Base-by-base conservation (phyloP, 2,113 vertebrate species). In the Lynx canadensis region DNA sequence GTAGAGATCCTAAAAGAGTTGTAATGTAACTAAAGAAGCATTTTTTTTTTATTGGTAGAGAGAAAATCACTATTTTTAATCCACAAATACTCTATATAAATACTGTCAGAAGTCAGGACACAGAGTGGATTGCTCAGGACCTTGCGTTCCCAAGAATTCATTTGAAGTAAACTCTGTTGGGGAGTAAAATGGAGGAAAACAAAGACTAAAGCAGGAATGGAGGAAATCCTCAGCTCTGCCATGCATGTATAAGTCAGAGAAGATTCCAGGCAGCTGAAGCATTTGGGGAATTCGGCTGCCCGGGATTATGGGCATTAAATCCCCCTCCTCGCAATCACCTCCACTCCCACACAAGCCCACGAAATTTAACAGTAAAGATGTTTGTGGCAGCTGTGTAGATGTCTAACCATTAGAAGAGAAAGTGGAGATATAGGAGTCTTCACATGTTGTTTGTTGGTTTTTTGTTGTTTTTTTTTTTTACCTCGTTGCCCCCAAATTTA, bases 281-380 rank as follows among this genome's bases (percentile, higher is more conserved):
- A 92, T 94, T 65, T 89, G 92, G 55, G 57, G 78, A 97, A 97
- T 97, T 96, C 60, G 82, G 21, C 85, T 79, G 93, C 84, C 52
- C 55, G 27, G 66, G 63, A 41, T 97, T 82, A 91, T 41, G 25
- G 45, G 65, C 31, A 89, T 94, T 95, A 95, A 94, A 76, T 19
- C 2, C 38, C 15, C 18, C 25, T 76, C 27, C 38, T 29, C 38
- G 82, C 38, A 80, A 45, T 79, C 19, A 68, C 71, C 65, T 88
- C 79, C 18, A 71, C 60, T 25, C 60, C 18, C 48, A n/a, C 9
- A 81, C 0, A 31, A 69, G 7, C 45, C 69, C 52, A 60, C 27
- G 86, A 65, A 55, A 89, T 71, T 5, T 57, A 95, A 71, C 14
- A 48, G 38, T 33, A 18, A 91, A 60, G 73, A 83, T 93, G 36